Conservation (phyloP, 2,113 vertebrate genomes). For the Hippocampus abdominalis region DNA sequence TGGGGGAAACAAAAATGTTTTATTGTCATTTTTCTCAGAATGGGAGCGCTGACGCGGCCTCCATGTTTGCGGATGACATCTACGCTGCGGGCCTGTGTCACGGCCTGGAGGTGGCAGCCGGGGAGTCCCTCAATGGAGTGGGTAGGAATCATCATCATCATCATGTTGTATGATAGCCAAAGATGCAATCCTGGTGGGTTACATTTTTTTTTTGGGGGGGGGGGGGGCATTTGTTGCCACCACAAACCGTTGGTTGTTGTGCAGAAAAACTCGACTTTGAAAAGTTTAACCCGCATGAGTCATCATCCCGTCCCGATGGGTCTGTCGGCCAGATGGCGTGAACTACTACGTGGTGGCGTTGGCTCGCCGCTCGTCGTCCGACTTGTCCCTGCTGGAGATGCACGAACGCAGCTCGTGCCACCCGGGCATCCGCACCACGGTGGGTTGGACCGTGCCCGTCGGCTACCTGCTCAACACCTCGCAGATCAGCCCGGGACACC, state of each 20-base stretch:
- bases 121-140: conserved; percentile 72
- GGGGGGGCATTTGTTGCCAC: no score
- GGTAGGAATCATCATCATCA: conserved; percentile 49
- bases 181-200: no score
- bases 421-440: conserved; percentile 76
- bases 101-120: conserved; percentile 73
- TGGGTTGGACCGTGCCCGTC: conserved; percentile 78
- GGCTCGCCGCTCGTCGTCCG: conserved; percentile 73
- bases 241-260: no score
- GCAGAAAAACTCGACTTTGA: no score
- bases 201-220: no score
- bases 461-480: conserved; percentile 79
- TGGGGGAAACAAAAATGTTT: no score
- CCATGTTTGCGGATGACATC: conserved; percentile 74
- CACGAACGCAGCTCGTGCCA: conserved; percentile 79
- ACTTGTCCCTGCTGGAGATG: conserved; percentile 78
- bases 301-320: no score
- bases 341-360: conserved; percentile 76
- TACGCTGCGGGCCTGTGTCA: conserved; percentile 75
- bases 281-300: no score
- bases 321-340: conserved; percentile 61
- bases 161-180: no score
- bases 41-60: conserved; percentile 74
- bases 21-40: conserved; percentile 52
- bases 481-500: conserved; percentile 75